Evolutionary conservation across 2,888 invertebrate species (phyloP).

Genomic region (Altica lythri): DNA sequence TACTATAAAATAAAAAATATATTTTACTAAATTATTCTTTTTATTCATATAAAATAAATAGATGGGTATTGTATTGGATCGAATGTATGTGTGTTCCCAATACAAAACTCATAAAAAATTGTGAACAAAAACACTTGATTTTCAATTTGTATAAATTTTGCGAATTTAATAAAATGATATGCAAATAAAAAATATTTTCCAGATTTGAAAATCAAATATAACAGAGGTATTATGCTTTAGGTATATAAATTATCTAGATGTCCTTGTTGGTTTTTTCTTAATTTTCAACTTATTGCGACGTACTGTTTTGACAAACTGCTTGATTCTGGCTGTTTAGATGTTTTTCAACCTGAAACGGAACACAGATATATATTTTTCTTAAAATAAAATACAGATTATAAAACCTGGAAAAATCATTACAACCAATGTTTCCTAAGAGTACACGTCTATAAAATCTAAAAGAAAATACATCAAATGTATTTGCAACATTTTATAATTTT

Average conservation of each 20-base stretch:
- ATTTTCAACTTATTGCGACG: constrained; percentile 38
- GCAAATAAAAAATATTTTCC: constrained; percentile 35
- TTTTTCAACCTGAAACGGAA: constrained; percentile 52
- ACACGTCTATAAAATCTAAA: constrained; percentile 9
- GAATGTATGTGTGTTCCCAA: constrained; percentile 27
- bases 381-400: no score
- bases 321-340: constrained; percentile 47
- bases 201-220: constrained; percentile 31
- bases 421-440: no score
- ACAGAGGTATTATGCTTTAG: constrained; percentile 33
- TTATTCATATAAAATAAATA: constrained; percentile 41
- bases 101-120: constrained; percentile 31
- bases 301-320: constrained; percentile 40
- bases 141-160: constrained; percentile 29
- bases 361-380: no score
- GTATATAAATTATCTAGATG: constrained; percentile 34
- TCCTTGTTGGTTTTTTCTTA: constrained; percentile 8
- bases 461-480: background rate
- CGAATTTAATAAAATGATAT: constrained; percentile 29
- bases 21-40: constrained; percentile 22
- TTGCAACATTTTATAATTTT: no score
- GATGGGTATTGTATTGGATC: constrained; percentile 32
- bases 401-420: no score
- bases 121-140: constrained; percentile 33
- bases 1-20: constrained; percentile 1